Evolutionary conservation across 2,888 invertebrate genomes (phyloP), one percentile per base, ranked within the genome.

Genomic region (Psococerastis gibbosa): DNA sequence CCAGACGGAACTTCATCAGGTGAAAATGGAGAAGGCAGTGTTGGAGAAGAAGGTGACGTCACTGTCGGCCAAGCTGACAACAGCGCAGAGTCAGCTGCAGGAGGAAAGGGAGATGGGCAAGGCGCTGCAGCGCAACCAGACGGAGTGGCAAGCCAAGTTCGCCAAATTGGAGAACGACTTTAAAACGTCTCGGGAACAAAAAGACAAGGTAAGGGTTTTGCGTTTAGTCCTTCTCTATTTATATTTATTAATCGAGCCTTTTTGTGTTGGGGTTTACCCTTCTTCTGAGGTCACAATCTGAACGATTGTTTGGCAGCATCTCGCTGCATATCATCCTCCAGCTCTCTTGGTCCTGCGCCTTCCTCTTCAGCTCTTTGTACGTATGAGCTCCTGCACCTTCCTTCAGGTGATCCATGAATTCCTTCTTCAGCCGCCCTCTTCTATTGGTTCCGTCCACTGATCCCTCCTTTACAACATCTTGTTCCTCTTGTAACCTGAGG

Each of bases 41-140:
- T 54, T 78, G 18, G 87, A 89, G 51, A 78, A 74, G 54, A 82
- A 81, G 57, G 62, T 80, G 45, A 65, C 70, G 2, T 68, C 71
- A 32, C 68, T 77, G 52, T 67, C 65, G 46, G 57, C 61, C 46
- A 81, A 77, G 55, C 58, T 89, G 45, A 65, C 70, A 3, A 67
- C 76, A 49, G 62, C 79, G 18, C 71, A 79, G 52, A 62, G 65
- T 35, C 82, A 85, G 52, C 62, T 92, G 45, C 67, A 74, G 8
- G 91, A 91, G 54, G 92, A 95, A 61, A 75, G 78, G 48, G 80
- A 85, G 52, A 66, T 97, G 56, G 83, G 87, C 46, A 73, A 74
- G 54, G 76, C 81, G 16, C 59, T 89, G 51, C 69, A 77, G 50
- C 67, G 69, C 43, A 88, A 88, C 62, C 84, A 87, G 56, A 62